Evolutionary conservation across 2,113 vertebrate species (phyloP), one percentile per base, ranked within the genome.

Genomic region (Rhizomys pruinosus): DNA sequence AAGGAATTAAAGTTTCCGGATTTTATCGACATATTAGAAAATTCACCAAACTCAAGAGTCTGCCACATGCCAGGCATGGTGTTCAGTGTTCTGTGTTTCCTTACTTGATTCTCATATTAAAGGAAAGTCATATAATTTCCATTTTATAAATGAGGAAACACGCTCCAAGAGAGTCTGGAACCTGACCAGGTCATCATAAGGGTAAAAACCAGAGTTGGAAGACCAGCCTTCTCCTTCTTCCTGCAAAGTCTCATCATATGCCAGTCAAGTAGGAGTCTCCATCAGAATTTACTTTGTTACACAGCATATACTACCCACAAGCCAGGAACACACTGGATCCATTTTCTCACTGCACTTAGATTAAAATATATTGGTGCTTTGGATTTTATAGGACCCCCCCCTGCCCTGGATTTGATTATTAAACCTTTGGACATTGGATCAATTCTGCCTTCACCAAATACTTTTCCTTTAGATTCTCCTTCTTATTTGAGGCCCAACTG

Each of bases 361-460:
- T 85, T 72, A 42, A 71, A 87, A 76, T 52, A 44, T 89, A 72
- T 42, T 81, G 88, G 17, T 77, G n/a, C 61, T 52, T 88, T 87
- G 27, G 10, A 66, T 72, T 85, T 64, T 89, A 76, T 1, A 68
- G 74, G 39, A 84, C 22, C 37, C 22, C 3, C 68, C 74, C 19
- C 64, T 91, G 22, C 7, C 22, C 34, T 39, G 11, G 57, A 44
- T 27, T 42, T 12, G 9, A 25, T 73, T 37, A 22, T 73, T 32
- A 73, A 94, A 25, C 25, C 25, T 39, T 87, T 37, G 37, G 55
- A 79, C 64, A 57, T 22, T 90, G 19, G 16, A 39, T 88, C 77
- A 27, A 39, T 96, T 91, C 19, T 47, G 63, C 59, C 84, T 64
- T 8, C 19, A 16, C 34, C 7, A 61, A 52, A 74, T 73, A 20